These are phyloP conservation scores for Drosophila virilis DNA, from an alignment of 1,140 invertebrate genomes.

Conservation along the genomic window DNA sequence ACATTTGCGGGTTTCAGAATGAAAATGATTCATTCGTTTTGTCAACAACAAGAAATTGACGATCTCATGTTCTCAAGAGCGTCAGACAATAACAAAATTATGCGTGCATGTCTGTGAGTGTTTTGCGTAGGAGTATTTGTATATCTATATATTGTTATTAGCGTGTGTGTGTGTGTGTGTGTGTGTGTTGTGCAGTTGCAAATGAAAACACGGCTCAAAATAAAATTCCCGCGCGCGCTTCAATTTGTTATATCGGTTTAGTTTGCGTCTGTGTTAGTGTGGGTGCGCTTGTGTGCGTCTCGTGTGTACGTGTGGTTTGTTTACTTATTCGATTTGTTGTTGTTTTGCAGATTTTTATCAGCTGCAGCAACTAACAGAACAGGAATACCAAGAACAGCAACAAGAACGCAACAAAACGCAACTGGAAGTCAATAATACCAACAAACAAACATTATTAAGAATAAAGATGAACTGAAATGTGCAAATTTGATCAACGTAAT, in stretches of 20 bases:
- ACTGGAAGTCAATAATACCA: slow-evolving; percentile 41
- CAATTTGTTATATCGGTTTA: slow-evolving; percentile 17
- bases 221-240: slow-evolving; percentile 65
- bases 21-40: slow-evolving; percentile 55
- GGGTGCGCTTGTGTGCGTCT: neutral
- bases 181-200: slow-evolving; percentile 21
- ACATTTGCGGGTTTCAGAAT: slow-evolving; percentile 11
- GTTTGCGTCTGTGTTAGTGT: slow-evolving; percentile 1
- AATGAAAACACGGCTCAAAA: slow-evolving; percentile 3
- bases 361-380: slow-evolving; percentile 41
- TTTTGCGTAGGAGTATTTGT: slow-evolving; percentile 8
- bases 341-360: slow-evolving; percentile 73
- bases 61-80: slow-evolving; percentile 31
- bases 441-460: slow-evolving; percentile 54
- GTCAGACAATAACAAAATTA: slow-evolving; percentile 17
- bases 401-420: slow-evolving; percentile 38
- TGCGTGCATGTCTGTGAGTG: slow-evolving; percentile 18
- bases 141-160: slow-evolving; percentile 1
- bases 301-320: slow-evolving; percentile 47
- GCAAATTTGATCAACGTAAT: slow-evolving; percentile 83
- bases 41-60: slow-evolving; percentile 18
- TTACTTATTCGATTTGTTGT: slow-evolving; percentile 71
- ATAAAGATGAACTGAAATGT: slow-evolving; percentile 84
- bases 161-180: neutral
- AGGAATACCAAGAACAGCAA: slow-evolving; percentile 27